Percentiles rank a stretch among this genome's conserved stretches.
phyloP scores from a whole-genome alignment of 2,888 invertebrate species.

The Anoncus sp. region DNA sequence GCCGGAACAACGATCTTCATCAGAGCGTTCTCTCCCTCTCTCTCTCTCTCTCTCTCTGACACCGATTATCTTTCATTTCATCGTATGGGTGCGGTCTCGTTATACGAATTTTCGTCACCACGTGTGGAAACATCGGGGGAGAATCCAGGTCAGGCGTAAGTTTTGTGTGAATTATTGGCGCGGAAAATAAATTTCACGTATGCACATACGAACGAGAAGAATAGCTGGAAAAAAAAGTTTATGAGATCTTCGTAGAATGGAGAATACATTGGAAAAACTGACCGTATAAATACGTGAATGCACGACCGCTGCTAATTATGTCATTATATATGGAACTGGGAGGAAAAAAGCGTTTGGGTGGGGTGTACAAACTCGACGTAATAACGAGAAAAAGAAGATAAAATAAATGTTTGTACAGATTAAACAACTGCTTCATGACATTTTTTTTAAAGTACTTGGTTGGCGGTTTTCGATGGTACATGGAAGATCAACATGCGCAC shows the following conservation, averaged over 20 bases:
- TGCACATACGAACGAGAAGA: background rate
- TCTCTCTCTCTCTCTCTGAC: background rate
- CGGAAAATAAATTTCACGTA: conserved; percentile 23
- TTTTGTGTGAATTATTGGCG: conserved; percentile 34
- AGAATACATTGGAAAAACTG: background rate
- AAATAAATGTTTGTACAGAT: too few species aligned
- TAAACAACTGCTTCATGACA: too few species aligned
- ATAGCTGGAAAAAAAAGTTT: background rate
- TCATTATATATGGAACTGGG: background rate
- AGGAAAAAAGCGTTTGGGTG: background rate
- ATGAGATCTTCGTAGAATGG: background rate
- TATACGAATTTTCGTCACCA: conserved; percentile 54
- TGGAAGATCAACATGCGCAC: too few species aligned
- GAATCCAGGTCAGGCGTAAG: conserved; percentile 43
- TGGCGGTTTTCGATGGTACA: too few species aligned
- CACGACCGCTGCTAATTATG: background rate
- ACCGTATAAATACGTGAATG: conserved; percentile 1
- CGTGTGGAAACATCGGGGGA: conserved; percentile 1
- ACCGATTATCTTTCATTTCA: conserved; percentile 26
- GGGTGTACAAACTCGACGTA: background rate
- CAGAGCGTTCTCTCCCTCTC: conserved; percentile 12
- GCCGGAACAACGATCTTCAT: conserved; percentile 15
- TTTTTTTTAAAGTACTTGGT: too few species aligned
- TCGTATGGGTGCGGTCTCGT: conserved; percentile 25
- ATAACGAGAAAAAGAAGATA: background rate